Evolutionary conservation across 2,888 invertebrate genomes (phyloP).

Genomic region (Limnephilus rhombicus): DNA sequence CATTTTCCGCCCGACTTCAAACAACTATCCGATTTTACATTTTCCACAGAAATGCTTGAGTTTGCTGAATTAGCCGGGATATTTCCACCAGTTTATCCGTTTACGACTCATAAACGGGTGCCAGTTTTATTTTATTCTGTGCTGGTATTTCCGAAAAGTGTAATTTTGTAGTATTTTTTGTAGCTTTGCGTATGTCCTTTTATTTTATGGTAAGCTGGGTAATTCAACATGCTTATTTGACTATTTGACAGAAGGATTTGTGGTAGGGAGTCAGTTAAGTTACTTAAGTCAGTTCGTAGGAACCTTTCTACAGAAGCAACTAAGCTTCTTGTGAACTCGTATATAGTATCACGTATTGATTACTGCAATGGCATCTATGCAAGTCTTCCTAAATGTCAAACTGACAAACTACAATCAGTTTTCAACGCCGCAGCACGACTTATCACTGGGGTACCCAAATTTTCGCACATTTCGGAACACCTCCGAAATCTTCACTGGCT

Average conservation of each 20-base stretch:
- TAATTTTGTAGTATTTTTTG: not conserved
- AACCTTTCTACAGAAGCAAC: no score
- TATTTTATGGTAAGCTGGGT: not conserved
- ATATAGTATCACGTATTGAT: no score
- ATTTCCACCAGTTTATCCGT: not conserved
- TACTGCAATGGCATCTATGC: no score
- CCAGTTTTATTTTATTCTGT: not conserved
- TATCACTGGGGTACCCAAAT: no score
- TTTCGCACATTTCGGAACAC: no score
- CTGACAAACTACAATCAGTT: no score
- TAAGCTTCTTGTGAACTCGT: no score
- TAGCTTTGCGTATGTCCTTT: not conserved
- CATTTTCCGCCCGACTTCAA: not conserved
- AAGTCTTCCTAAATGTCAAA: no score
- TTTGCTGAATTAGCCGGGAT: not conserved
- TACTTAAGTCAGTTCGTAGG: no score
- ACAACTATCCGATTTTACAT: not conserved
- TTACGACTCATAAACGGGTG: not conserved
- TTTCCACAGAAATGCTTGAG: not conserved
- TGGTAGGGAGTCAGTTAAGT: no score
- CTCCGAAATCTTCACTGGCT: no score
- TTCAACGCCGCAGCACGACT: no score
- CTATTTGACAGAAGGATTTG: not conserved
- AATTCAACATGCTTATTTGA: not conserved
- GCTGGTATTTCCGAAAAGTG: not conserved